Conservation (phyloP, 1,140 invertebrate genomes). For the Oncopodura yosiiana region DNA sequence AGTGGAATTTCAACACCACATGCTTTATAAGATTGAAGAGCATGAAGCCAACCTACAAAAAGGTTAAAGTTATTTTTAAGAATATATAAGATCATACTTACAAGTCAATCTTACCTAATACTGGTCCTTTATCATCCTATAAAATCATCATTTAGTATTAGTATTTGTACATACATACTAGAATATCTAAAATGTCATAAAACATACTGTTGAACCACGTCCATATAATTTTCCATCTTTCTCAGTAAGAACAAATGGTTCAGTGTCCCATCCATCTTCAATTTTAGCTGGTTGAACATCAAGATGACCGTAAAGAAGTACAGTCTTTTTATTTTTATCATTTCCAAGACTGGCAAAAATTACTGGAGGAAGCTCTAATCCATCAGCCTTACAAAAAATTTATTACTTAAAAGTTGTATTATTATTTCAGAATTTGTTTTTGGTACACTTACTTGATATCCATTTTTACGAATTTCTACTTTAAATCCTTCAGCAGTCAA, state of each 20-base stretch:
- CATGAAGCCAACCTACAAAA: constrained; percentile 89
- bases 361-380: constrained; percentile 70
- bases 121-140: constrained; percentile 77
- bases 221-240: constrained; percentile 86
- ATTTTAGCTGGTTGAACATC: constrained; percentile 91
- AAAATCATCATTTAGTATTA: too few relatives aligned
- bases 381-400: constrained; percentile 46
- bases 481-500: constrained; percentile 64
- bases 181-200: neutral
- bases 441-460: constrained; percentile 49
- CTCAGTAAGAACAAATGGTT: constrained; percentile 84
- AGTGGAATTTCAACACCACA: constrained; percentile 64
- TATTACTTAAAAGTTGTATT: neutral
- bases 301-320: constrained; percentile 92
- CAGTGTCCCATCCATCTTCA: constrained; percentile 54
- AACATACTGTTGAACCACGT: constrained; percentile 74
- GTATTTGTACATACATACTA: neutral
- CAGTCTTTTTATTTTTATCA: constrained; percentile 78
- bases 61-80: too few relatives aligned
- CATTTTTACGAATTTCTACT: constrained; percentile 69
- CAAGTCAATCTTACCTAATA: constrained; percentile 89
- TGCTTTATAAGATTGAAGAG: constrained; percentile 76
- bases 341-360: constrained; percentile 73
- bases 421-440: neutral
- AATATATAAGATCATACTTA: too few relatives aligned